These are phyloP conservation scores for Oryzias dopingdopingensis DNA, from an alignment of 2,797 vertebrate species.

Conservation along the genomic window DNA sequence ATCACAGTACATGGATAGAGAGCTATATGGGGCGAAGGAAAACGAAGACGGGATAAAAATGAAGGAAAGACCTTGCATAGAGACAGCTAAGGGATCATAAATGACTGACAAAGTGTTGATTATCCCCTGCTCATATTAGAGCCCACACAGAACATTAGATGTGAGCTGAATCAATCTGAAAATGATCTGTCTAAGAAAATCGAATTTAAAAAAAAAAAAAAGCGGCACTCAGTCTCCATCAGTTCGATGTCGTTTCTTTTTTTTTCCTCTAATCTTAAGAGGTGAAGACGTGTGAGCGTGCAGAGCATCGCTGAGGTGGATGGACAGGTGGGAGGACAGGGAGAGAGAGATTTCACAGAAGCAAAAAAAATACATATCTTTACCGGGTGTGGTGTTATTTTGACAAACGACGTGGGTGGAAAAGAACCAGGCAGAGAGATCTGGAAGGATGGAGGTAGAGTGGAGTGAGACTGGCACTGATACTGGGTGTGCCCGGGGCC, in stretches of 20 bases:
- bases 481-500: conserved; percentile 72
- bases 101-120: conserved; percentile 49
- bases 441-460: conserved; percentile 64
- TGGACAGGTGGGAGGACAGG: conserved; percentile 42
- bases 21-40: conserved; percentile 15
- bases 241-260: conserved; percentile 32
- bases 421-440: conserved; percentile 37
- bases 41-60: conserved; percentile 11
- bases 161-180: conserved; percentile 49
- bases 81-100: conserved; percentile 19
- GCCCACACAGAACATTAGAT: conserved; percentile 61
- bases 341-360: conserved; percentile 45
- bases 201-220: background rate
- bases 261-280: conserved; percentile 20
- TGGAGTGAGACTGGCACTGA: conserved; percentile 73
- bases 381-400: conserved; percentile 51
- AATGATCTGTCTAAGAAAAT: conserved; percentile 61
- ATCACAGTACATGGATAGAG: conserved; percentile 32
- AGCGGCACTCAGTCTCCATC: conserved; percentile 8
- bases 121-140: conserved; percentile 49
- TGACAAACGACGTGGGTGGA: conserved; percentile 43
- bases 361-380: conserved; percentile 29
- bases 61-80: conserved; percentile 8
- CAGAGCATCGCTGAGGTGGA: conserved; percentile 18
- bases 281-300: conserved; percentile 31